Conservation (phyloP, 1,140 invertebrate species). For the Agrypnia vestita region DNA sequence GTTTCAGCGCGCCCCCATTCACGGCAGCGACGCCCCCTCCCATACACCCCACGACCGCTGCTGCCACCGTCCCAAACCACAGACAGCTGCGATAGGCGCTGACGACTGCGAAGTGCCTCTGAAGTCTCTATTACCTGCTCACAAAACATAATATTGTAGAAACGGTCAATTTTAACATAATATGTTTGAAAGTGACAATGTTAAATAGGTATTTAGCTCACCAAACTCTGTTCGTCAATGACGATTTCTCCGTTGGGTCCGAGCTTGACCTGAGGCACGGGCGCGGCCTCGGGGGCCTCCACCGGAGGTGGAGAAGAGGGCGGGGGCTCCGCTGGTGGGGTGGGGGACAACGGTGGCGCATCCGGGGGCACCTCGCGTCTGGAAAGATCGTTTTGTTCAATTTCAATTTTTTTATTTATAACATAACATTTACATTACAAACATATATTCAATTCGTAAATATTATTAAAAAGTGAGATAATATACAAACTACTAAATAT, state of each 20-base stretch:
- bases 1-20: slow-evolving; percentile 84
- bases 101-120: slow-evolving; percentile 76
- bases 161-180: too few relatives aligned
- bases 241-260: slow-evolving; percentile 90
- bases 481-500: too few relatives aligned
- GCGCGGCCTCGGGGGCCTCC: slow-evolving; percentile 66
- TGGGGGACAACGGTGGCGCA: slow-evolving; percentile 56
- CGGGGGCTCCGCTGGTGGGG: slow-evolving; percentile 60
- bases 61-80: slow-evolving; percentile 77
- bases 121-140: slow-evolving; percentile 80
- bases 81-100: slow-evolving; percentile 77
- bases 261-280: slow-evolving; percentile 90
- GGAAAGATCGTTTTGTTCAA: not conserved
- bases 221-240: slow-evolving; percentile 89
- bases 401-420: too few relatives aligned
- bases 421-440: too few relatives aligned
- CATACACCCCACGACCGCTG: slow-evolving; percentile 77
- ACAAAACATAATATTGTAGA: not conserved
- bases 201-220: slow-evolving; percentile 63
- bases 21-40: slow-evolving; percentile 75
- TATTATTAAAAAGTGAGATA: too few relatives aligned
- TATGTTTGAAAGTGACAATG: too few relatives aligned
- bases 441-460: too few relatives aligned
- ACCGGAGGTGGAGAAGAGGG: not conserved
- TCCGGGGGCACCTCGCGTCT: not conserved